These are phyloP conservation scores for Ichneumoninae sp. DNA, from an alignment of 2,888 invertebrate species.

Conservation along the genomic window DNA sequence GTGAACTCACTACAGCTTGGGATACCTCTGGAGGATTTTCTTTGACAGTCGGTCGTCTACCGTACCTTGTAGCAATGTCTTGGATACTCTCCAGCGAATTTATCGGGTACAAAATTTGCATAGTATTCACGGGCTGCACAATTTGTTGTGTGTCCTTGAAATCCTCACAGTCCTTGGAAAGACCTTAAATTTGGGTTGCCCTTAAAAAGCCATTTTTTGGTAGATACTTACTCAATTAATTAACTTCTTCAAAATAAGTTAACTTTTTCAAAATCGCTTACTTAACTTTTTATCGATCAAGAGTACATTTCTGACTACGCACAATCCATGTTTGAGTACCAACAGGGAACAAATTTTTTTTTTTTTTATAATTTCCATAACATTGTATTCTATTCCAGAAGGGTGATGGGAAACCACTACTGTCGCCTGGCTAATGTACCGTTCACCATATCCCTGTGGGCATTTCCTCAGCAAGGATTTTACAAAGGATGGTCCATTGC, in stretches of 20 bases:
- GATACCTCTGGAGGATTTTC: constrained; percentile 9
- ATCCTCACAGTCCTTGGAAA: too few species aligned
- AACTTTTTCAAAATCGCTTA: too few species aligned
- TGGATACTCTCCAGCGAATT: constrained; percentile 71
- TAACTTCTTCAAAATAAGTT: too few species aligned
- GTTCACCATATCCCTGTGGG: constrained; percentile 69
- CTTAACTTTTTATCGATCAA: too few species aligned
- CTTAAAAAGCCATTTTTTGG: too few species aligned
- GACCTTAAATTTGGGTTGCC: too few species aligned
- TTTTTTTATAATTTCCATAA: constrained; percentile 12
- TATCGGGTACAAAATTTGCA: constrained; percentile 71
- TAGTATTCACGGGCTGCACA: constrained; percentile 3
- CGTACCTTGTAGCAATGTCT: constrained; percentile 54
- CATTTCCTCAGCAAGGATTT: constrained; percentile 71
- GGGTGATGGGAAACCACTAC: constrained; percentile 69
- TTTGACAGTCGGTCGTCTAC: constrained; percentile 5
- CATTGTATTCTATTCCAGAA: constrained; percentile 57
- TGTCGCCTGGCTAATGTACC: constrained; percentile 71
- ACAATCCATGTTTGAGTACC: too few species aligned
- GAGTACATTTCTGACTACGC: background rate
- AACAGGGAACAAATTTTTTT: too few species aligned
- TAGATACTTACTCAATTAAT: too few species aligned
- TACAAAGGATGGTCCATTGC: constrained; percentile 72
- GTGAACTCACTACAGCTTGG: background rate
- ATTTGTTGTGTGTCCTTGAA: background rate